phyloP scores from a whole-genome alignment of 2,888 invertebrate species.

The Drosophila subquinaria region DNA sequence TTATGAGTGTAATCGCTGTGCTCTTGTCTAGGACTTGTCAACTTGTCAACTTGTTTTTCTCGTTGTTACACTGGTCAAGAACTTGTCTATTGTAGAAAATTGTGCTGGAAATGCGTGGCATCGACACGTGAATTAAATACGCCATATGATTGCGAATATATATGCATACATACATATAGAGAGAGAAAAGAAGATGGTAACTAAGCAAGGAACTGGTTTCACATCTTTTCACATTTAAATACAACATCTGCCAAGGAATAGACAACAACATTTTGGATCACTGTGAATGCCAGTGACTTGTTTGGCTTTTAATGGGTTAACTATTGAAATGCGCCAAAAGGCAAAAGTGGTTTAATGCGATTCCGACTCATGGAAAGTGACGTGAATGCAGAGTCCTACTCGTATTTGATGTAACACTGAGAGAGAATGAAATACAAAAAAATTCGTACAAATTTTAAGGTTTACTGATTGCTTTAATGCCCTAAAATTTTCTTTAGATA shows the following conservation, averaged over 20 bases:
- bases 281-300: conserved; percentile 19
- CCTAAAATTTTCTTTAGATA: background rate
- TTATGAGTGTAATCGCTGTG: conserved; percentile 18
- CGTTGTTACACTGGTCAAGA: conserved; percentile 36
- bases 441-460: background rate
- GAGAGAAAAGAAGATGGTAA: conserved; percentile 1
- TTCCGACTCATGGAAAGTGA: background rate
- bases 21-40: conserved; percentile 1
- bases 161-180: background rate
- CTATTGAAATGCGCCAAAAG: conserved; percentile 26
- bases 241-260: conserved; percentile 20
- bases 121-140: conserved; percentile 44
- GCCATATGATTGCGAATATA: background rate
- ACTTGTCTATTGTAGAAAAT: conserved; percentile 24
- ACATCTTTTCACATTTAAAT: conserved; percentile 25
- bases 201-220: conserved; percentile 41
- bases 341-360: conserved; percentile 13
- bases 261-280: background rate
- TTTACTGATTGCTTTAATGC: background rate
- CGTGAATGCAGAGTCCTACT: background rate
- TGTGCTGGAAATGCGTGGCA: conserved; percentile 38
- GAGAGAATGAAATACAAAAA: background rate
- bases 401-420: background rate
- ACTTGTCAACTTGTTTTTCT: conserved; percentile 37
- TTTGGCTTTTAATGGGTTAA: conserved; percentile 36